Conservation (phyloP, 2,797 vertebrate species). For the Aplochiton taeniatus region DNA sequence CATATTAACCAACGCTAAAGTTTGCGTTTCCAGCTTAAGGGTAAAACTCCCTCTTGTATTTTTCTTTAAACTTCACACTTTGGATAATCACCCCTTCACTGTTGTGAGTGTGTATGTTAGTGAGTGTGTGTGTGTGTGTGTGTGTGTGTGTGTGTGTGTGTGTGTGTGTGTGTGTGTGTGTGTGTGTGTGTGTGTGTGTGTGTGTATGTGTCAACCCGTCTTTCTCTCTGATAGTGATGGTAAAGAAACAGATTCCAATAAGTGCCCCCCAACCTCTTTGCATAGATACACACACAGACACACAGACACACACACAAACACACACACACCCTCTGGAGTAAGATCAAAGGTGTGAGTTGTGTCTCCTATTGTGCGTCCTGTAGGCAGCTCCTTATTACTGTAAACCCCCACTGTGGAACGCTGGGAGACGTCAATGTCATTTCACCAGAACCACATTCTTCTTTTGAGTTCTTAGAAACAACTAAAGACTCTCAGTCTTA, state of each 20-base stretch:
- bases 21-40: too few relatives aligned
- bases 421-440: too few relatives aligned
- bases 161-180: background rate
- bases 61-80: too few relatives aligned
- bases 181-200: conserved; percentile 1
- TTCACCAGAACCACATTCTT: too few relatives aligned
- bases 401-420: too few relatives aligned
- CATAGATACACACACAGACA: background rate
- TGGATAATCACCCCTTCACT: background rate
- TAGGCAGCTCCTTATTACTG: too few relatives aligned
- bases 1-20: too few relatives aligned
- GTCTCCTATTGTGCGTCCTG: too few relatives aligned
- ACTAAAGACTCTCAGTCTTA: too few relatives aligned
- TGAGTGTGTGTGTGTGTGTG: conserved; percentile 3
- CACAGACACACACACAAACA: too few relatives aligned
- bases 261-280: background rate
- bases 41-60: too few relatives aligned
- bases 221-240: background rate
- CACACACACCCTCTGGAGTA: background rate
- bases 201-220: background rate
- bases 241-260: conserved; percentile 3
- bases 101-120: background rate
- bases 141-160: conserved; percentile 8
- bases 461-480: too few relatives aligned
- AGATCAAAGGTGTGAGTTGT: conserved; percentile 5